phyloP scores from a whole-genome alignment of 2,113 vertebrate genomes.

The Podarcis raffonei region DNA sequence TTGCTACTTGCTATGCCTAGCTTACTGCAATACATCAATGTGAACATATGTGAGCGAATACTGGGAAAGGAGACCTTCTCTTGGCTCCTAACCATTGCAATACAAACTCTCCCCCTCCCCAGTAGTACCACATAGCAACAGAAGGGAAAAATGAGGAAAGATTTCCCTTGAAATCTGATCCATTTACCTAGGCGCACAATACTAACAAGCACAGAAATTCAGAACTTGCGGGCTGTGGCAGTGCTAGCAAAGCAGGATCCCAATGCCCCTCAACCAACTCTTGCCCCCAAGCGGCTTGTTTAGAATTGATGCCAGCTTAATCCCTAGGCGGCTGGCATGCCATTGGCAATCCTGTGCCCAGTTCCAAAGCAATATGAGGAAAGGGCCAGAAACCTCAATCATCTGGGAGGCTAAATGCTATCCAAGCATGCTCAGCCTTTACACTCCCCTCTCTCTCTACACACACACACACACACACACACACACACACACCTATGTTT shows the following conservation, averaged over 20 bases:
- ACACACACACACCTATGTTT: rapidly evolving
- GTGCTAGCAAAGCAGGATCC: background rate
- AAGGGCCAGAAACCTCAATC: background rate
- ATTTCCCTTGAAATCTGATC: background rate
- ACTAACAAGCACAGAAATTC: background rate
- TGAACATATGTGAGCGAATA: background rate
- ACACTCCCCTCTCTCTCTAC: background rate
- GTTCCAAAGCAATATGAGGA: background rate
- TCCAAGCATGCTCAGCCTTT: background rate
- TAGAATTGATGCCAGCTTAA: background rate
- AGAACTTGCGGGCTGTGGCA: background rate
- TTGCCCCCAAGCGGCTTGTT: background rate
- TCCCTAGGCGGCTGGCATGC: background rate
- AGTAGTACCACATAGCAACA: background rate
- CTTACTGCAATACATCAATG: background rate
- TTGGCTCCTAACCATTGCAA: background rate
- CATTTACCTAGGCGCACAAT: background rate
- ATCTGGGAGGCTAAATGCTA: background rate
- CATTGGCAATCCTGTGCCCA: background rate
- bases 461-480: too few species aligned
- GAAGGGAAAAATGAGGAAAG: background rate
- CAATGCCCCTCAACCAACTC: background rate
- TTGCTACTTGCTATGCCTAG: background rate
- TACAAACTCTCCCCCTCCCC: background rate
- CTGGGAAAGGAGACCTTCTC: background rate